Conservation (phyloP, 2,113 vertebrate genomes). For the Peucedramus taeniatus region DNA sequence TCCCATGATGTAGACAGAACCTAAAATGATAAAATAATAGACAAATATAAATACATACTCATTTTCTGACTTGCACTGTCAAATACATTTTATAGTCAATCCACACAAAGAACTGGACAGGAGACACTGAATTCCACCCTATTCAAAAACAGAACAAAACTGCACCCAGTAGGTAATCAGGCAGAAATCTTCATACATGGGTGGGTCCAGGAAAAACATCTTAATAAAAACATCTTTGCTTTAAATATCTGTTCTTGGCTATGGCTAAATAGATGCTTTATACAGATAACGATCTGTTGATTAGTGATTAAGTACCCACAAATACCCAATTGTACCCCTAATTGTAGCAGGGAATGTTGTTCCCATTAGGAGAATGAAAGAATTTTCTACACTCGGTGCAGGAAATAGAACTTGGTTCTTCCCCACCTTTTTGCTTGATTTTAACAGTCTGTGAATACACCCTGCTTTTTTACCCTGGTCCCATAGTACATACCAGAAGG, state of each 20-base stretch:
- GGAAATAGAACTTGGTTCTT: not conserved
- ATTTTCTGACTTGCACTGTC: not conserved
- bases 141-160: not conserved
- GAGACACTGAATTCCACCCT: not conserved
- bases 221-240: not conserved
- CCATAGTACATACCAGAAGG: not conserved
- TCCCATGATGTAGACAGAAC: constrained; percentile 54
- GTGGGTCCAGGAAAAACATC: not conserved
- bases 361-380: not conserved
- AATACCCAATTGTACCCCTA: not conserved
- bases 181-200: not conserved
- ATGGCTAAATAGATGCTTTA: not conserved
- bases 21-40: constrained; percentile 52
- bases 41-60: not conserved
- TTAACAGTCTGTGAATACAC: not conserved
- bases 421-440: not conserved
- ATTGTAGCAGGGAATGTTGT: not conserved
- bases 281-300: not conserved
- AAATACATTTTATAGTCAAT: not conserved
- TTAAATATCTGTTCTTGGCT: not conserved
- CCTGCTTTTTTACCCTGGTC: not conserved
- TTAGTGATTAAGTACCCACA: not conserved
- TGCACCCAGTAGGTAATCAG: not conserved
- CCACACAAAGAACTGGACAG: not conserved
- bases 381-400: not conserved